These are phyloP conservation scores for Mystacides longicornis DNA, from an alignment of 2,888 invertebrate genomes.

Conservation along the genomic window DNA sequence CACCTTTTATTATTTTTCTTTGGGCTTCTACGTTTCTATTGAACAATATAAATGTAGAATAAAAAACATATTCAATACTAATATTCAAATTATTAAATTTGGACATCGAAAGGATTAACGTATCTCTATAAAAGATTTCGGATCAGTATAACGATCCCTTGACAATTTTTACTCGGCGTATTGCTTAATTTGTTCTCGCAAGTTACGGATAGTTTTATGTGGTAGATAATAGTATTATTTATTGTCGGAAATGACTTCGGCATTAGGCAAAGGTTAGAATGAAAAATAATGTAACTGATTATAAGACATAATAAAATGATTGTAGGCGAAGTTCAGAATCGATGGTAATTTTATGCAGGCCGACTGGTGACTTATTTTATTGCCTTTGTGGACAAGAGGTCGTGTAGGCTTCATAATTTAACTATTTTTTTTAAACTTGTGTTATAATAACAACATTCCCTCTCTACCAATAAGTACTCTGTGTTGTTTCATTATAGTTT, in stretches of 20 bases:
- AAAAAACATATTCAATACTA: too few relatives aligned
- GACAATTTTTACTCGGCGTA: too few relatives aligned
- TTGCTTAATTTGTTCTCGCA: too few relatives aligned
- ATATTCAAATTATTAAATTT: too few relatives aligned
- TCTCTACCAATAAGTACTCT: too few relatives aligned
- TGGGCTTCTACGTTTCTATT: constrained; percentile 15
- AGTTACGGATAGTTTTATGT: too few relatives aligned
- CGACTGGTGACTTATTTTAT: constrained; percentile 25
- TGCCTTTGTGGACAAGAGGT: constrained; percentile 25
- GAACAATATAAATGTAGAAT: too few relatives aligned
- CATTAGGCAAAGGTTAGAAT: constrained; percentile 26
- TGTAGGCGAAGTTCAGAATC: constrained; percentile 22
- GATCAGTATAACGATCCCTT: too few relatives aligned
- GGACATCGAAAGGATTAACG: too few relatives aligned
- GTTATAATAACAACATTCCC: too few relatives aligned
- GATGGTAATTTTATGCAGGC: constrained; percentile 26
- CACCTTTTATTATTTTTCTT: constrained; percentile 25
- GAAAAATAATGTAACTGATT: constrained; percentile 26
- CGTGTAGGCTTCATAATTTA: constrained; percentile 8
- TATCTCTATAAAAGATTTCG: too few relatives aligned
- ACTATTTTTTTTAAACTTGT: constrained; percentile 6
- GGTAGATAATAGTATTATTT: constrained; percentile 17
- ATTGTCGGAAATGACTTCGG: constrained; percentile 26
- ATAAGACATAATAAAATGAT: constrained; percentile 23
- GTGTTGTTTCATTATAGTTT: too few relatives aligned